These are phyloP conservation scores for Corticium candelabrum DNA, from an alignment of 37 sponge, comb jelly and placozoan species.

Conservation along the genomic window DNA sequence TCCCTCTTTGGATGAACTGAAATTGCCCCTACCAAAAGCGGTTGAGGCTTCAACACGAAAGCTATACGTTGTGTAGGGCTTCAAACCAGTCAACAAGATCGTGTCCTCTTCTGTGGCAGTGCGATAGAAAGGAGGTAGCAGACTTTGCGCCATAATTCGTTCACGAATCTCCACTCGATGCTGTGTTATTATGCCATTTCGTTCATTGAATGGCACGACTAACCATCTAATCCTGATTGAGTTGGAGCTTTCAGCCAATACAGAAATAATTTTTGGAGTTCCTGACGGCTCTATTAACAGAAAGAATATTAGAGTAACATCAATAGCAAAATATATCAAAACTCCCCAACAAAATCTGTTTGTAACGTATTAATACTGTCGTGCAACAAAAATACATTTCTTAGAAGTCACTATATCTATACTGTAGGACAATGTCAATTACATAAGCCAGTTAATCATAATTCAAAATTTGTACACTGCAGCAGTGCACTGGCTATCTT, in stretches of 20 bases:
- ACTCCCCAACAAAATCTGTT: conserved; percentile 21
- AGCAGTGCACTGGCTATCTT: too few species aligned
- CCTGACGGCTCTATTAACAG: not conserved
- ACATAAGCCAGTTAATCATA: too few species aligned
- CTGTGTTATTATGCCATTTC: conserved; percentile 22
- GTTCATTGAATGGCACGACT: not conserved
- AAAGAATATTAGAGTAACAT: too few species aligned
- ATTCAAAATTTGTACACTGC: too few species aligned
- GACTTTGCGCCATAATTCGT: not conserved
- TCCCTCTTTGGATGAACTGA: not conserved
- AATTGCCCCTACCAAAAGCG: not conserved
- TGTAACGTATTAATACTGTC: too few species aligned
- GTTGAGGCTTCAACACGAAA: not conserved
- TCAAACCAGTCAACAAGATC: not conserved
- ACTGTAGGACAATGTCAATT: too few species aligned
- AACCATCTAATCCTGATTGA: conserved; percentile 12
- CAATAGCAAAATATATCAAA: too few species aligned
- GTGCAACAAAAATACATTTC: too few species aligned
- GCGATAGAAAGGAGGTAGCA: too few species aligned
- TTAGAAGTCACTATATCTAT: too few species aligned
- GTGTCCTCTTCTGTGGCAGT: not conserved
- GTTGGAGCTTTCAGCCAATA: conserved; percentile 1
- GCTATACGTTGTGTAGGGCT: not conserved
- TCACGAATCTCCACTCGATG: conserved; percentile 13
- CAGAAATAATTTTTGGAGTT: not conserved